These are phyloP conservation scores for Leucopsar rothschildi DNA, from an alignment of 2,113 vertebrate species.

Conservation along the genomic window DNA sequence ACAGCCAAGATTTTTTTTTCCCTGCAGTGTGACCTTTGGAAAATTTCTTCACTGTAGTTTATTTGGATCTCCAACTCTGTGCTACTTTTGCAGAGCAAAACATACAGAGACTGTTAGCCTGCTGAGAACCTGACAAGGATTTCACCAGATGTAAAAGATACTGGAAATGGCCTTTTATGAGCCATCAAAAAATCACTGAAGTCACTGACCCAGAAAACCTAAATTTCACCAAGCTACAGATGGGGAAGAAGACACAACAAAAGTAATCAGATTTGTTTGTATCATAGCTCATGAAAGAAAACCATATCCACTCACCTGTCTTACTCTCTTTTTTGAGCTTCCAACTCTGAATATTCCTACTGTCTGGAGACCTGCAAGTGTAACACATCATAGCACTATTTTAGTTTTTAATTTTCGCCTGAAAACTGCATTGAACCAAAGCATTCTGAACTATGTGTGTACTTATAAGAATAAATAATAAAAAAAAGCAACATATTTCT, in stretches of 20 bases:
- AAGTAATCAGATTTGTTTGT: not conserved
- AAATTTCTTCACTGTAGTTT: conserved; percentile 22
- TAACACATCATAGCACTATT: conserved; percentile 42
- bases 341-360: conserved; percentile 98
- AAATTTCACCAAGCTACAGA: not conserved
- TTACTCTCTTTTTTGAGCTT: conserved; percentile 97
- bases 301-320: conserved; percentile 83
- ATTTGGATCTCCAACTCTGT: not conserved
- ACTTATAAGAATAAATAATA: not conserved
- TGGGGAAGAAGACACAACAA: not conserved
- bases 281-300: not conserved
- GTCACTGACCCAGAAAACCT: conserved; percentile 2
- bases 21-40: conserved; percentile 18
- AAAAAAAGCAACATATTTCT: not conserved
- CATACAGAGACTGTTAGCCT: not conserved
- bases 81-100: conserved; percentile 30
- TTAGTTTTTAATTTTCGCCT: not conserved
- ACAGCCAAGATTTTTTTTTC: conserved; percentile 10
- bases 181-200: not conserved
- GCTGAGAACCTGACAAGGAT: conserved; percentile 3
- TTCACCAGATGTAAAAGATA: not conserved
- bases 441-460: not conserved
- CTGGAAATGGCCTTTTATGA: not conserved
- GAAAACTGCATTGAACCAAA: not conserved
- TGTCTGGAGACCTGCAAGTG: conserved; percentile 87